phyloP scores from a whole-genome alignment of 2,888 invertebrate genomes.

The Drosophila quinaria region DNA sequence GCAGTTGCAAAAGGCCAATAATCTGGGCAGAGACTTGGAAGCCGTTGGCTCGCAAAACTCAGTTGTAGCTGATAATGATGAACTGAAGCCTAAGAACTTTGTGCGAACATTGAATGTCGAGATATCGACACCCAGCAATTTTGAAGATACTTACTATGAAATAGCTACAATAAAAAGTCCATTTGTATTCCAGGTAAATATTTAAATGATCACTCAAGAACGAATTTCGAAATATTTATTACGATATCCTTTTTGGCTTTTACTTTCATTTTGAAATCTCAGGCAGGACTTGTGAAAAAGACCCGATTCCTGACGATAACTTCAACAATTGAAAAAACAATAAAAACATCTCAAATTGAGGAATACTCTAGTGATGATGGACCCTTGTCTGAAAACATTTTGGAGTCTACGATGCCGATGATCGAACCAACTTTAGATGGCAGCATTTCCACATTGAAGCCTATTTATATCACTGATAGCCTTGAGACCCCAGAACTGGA shows the following conservation, averaged over 20 bases:
- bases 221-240: not conserved
- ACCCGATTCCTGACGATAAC: constrained; percentile 95
- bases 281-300: constrained; percentile 95
- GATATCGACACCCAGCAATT: constrained; percentile 94
- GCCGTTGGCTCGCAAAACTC: constrained; percentile 89
- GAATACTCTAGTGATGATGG: constrained; percentile 89
- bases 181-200: constrained; percentile 93
- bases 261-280: constrained; percentile 31
- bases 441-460: constrained; percentile 93
- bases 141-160: constrained; percentile 94
- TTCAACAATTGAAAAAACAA: constrained; percentile 92
- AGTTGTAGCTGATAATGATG: constrained; percentile 87
- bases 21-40: constrained; percentile 88
- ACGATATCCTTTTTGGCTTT: not conserved
- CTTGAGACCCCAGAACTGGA: constrained; percentile 94
- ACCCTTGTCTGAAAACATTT: constrained; percentile 94
- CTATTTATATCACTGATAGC: constrained; percentile 91
- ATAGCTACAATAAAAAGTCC: constrained; percentile 96
- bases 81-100: constrained; percentile 85
- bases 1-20: constrained; percentile 59
- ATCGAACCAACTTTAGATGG: constrained; percentile 90
- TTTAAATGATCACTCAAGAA: not conserved
- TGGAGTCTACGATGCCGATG: constrained; percentile 90
- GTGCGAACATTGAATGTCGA: constrained; percentile 94
- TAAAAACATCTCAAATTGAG: constrained; percentile 87